phyloP scores from a whole-genome alignment of 2,113 vertebrate genomes.

The Hystrix brachyura region DNA sequence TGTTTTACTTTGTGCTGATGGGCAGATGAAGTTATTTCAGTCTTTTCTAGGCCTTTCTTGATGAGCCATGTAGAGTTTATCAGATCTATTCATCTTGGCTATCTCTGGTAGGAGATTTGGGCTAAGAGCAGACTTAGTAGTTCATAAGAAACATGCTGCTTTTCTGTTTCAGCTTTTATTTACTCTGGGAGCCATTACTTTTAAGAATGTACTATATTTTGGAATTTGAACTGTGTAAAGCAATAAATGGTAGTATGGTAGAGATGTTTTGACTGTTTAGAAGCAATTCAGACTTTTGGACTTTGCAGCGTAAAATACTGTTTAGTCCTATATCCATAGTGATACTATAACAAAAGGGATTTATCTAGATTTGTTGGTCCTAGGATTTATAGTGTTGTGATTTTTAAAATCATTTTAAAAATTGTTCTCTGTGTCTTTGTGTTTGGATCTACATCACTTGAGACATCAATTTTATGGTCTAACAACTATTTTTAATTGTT shows the following conservation, averaged over 20 bases:
- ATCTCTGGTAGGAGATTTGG: not conserved
- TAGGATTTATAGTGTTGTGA: slow-evolving; percentile 27
- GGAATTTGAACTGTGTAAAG: slow-evolving; percentile 57
- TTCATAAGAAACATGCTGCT: not conserved
- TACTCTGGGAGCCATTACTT: slow-evolving; percentile 41
- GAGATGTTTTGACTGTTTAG: slow-evolving; percentile 40
- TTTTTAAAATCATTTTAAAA: slow-evolving; percentile 38
- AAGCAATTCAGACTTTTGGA: slow-evolving; percentile 40
- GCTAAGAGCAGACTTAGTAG: not conserved
- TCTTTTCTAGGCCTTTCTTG: slow-evolving; percentile 53
- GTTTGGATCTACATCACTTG: not conserved
- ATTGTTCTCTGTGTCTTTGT: not conserved
- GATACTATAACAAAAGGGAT: not conserved
- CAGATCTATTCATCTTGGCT: slow-evolving; percentile 36
- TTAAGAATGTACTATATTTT: slow-evolving; percentile 50
- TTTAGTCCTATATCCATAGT: slow-evolving; percentile 8
- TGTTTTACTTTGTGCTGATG: slow-evolving; percentile 55
- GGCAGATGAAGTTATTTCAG: not conserved
- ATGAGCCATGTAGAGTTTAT: not conserved
- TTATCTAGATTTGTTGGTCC: slow-evolving; percentile 40
- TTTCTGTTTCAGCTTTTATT: slow-evolving; percentile 41
- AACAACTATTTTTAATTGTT: not conserved
- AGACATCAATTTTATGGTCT: slow-evolving; percentile 27
- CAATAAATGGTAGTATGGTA: not conserved
- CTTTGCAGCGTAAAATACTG: slow-evolving; percentile 10